Evolutionary conservation across 2,113 vertebrate species (phyloP), one percentile per base, ranked within the genome.

Genomic region (Campylomormyrus tamandua): DNA sequence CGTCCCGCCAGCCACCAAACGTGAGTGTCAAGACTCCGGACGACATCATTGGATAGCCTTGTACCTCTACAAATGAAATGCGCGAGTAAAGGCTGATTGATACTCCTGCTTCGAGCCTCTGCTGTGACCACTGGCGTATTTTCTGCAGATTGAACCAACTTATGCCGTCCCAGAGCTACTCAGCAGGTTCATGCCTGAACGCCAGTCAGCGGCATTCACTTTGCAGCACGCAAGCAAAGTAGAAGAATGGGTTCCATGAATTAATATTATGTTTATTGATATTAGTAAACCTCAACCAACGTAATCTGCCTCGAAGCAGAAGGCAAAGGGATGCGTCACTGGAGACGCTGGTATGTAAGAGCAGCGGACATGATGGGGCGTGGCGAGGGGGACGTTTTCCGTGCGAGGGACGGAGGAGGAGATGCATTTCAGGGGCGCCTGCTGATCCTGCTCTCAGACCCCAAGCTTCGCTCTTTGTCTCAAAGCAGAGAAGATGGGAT

Each of bases 1-100:
- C 95, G 98, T 89, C 98, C 98, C 90, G 98, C 98, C 92, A 99
- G 98, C 95, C 98, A 99, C 94, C 98, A 99, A 95, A 99, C 98
- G 98, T 99, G 92, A 95, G 95, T 91, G 39, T 87, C 5, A 27
- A 62, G 3, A 24, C 35, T 87, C 35, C 31, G 19, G 66, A 27
- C 10, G 17, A 85, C 49, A n/a, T 50, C 19, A 13, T 1, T 48
- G 10, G 83, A 86, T 49, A n/a, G 35, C 74, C 31, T 80, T 7
- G 35, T 80, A 19, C 35, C 5, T 7, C 1, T 0, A 0, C 74
- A 80, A 80, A 42, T 39, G 74, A 80, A 80, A 80, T 1, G 15
- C 7, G 15, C 5, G 0, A 11, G n/a, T 31, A 13, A 13, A 70
- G 62, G 10, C 27, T 70, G 9, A 70, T 70, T 5, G 62, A 13